Percentiles rank a stretch among this genome's conserved stretches.
These are phyloP conservation scores for Enteromius thamalakanensis DNA, from an alignment of 2,797 vertebrate species.

Conservation along the genomic window DNA sequence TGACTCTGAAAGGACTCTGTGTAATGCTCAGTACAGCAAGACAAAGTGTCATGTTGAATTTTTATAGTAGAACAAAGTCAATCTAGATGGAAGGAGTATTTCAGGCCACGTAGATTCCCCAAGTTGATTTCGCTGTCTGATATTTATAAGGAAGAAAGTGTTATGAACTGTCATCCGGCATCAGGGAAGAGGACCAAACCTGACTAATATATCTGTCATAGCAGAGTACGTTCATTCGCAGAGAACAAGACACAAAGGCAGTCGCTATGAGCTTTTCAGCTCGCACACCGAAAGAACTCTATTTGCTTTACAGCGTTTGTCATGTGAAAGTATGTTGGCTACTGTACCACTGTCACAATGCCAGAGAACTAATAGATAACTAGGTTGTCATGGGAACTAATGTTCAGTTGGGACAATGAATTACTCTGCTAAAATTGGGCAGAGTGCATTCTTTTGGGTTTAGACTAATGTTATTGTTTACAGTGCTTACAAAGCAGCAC, in stretches of 20 bases:
- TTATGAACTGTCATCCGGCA: slow-evolving; percentile 33
- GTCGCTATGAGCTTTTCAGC: slow-evolving; percentile 1
- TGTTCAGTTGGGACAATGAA: slow-evolving; percentile 34
- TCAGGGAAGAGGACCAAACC: slow-evolving; percentile 24
- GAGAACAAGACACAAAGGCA: slow-evolving; percentile 16
- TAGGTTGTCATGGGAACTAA: slow-evolving; percentile 43
- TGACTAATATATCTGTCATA: slow-evolving; percentile 34
- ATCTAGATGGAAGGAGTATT: slow-evolving; percentile 4
- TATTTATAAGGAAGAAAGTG: neutral
- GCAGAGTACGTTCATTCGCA: slow-evolving; percentile 26
- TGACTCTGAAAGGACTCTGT: slow-evolving; percentile 6
- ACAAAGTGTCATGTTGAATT: slow-evolving; percentile 9
- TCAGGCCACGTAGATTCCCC: neutral
- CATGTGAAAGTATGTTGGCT: slow-evolving; percentile 15
- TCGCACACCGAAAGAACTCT: neutral
- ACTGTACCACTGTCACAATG: slow-evolving; percentile 43
- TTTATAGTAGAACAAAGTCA: slow-evolving; percentile 18
- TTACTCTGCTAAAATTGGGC: slow-evolving; percentile 35
- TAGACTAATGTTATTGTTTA: slow-evolving; percentile 44
- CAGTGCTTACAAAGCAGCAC: slow-evolving; percentile 11
- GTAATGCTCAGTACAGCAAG: neutral
- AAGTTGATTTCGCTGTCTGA: slow-evolving; percentile 31
- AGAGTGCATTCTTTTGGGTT: slow-evolving; percentile 20
- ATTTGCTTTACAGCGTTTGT: slow-evolving; percentile 32
- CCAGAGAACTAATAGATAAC: slow-evolving; percentile 39